Evolutionary conservation across 2,113 vertebrate species (phyloP), one percentile per base, ranked within the genome.

Genomic region (Athene cunicularia): DNA sequence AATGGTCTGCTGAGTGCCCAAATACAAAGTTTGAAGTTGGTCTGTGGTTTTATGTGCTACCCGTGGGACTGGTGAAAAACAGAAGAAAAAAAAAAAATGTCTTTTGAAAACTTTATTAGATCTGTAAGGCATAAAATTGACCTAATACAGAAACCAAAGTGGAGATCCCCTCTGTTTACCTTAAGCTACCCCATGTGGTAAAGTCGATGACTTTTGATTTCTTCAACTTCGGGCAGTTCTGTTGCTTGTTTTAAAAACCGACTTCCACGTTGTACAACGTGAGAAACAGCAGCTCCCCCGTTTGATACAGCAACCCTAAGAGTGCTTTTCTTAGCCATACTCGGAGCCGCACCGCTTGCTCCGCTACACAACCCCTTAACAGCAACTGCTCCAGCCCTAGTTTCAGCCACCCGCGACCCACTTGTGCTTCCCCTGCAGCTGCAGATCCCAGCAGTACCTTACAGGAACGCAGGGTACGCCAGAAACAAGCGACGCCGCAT

Each of bases 61-160:
- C 11, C 8, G 0, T 0, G 1, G 2, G 21, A 55, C 33, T 33
- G 6, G 2, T 1, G 3, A 83, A 8, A 5, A 58, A 84, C 3
- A 49, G 15, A 71, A 20, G 4, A 26, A 56, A 35, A 68, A 8
- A 59, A 37, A 5, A 0, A 14, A 41, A n/a, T n/a, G 13, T 50
- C 0, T 33, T 81, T 56, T 10, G 1, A 67, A 28, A 59, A 18
- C 24, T 95, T 96, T 96, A 97, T 96, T 95, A 1, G 7, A 24
- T 2, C 7, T 9, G 3, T 8, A 33, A 56, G 39, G 22, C 32
- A 6, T 4, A 41, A n/a, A 30, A n/a, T 0, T 7, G 2, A 6
- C 6, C 12, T 13, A 10, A 32, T 16, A 47, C 0, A 53, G 32
- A 63, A 35, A 2, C 16, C 8, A 10, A 45, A 66, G 11, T 2